Percentiles rank a stretch among this genome's conserved stretches.
phyloP scores from a whole-genome alignment of 2,888 invertebrate genomes.

The Drosophila kambysellisi region DNA sequence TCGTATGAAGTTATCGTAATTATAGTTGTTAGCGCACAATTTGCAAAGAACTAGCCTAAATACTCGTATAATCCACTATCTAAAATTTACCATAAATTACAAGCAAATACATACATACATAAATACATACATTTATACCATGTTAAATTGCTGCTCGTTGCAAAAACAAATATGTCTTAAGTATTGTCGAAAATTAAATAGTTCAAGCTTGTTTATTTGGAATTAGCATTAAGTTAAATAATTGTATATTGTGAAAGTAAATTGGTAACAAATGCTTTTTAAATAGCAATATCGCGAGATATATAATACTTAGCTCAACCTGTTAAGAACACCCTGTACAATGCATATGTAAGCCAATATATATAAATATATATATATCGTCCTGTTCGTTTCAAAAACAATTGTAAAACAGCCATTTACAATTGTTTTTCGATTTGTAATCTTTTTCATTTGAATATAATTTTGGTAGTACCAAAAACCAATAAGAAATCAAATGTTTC shows the following conservation, averaged over 20 bases:
- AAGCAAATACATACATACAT: constrained; percentile 4
- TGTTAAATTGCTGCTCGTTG: constrained; percentile 12
- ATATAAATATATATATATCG: not conserved
- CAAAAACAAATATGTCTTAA: constrained; percentile 21
- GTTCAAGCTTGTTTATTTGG: constrained; percentile 2
- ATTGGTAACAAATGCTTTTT: constrained; percentile 76
- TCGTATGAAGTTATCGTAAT: constrained; percentile 22
- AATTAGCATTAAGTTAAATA: constrained; percentile 4
- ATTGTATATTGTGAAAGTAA: constrained; percentile 43
- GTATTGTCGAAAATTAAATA: constrained; percentile 10
- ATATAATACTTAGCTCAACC: constrained; percentile 13
- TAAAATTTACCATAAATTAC: not conserved
- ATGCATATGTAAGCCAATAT: constrained; percentile 40
- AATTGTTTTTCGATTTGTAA: constrained; percentile 48
- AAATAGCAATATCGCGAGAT: constrained; percentile 38
- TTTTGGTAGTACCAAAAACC: constrained; percentile 59
- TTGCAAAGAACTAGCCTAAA: constrained; percentile 22
- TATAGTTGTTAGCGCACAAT: constrained; percentile 49
- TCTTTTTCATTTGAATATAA: constrained; percentile 37
- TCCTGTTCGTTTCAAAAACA: constrained; percentile 46
- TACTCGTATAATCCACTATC: constrained; percentile 4
- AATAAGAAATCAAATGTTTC: constrained; percentile 15
- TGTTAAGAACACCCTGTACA: constrained; percentile 64
- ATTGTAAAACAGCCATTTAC: constrained; percentile 79
- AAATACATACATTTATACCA: constrained; percentile 2